These are phyloP conservation scores for Odontomyia ornata DNA, from an alignment of 2,888 invertebrate genomes.

Conservation along the genomic window DNA sequence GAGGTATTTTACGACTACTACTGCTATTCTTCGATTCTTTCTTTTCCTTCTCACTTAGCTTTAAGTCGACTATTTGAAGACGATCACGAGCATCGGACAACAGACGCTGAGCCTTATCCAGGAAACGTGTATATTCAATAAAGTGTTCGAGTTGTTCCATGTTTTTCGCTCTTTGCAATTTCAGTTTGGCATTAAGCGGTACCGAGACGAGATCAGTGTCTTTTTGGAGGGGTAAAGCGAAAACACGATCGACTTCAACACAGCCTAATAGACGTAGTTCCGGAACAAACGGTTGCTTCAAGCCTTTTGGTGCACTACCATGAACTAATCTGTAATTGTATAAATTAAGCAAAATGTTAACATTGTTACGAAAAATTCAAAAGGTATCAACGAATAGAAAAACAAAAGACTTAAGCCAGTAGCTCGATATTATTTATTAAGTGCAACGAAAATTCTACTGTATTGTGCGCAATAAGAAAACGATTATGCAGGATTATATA, in stretches of 20 bases:
- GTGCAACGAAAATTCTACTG: neutral
- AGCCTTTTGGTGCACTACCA: constrained; percentile 85
- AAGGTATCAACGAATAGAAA: neutral
- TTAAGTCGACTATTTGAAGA: constrained; percentile 82
- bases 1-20: constrained; percentile 57
- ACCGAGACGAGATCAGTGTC: constrained; percentile 82
- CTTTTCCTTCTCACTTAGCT: constrained; percentile 73
- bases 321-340: constrained; percentile 73
- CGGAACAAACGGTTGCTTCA: constrained; percentile 85
- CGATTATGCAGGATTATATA: too few relatives aligned
- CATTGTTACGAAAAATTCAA: neutral
- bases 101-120: constrained; percentile 79
- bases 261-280: constrained; percentile 84
- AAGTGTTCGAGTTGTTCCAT: constrained; percentile 80
- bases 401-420: constrained; percentile 20
- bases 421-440: neutral
- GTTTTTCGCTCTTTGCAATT: constrained; percentile 83
- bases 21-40: constrained; percentile 63
- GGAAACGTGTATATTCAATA: constrained; percentile 79
- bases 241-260: constrained; percentile 84
- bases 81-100: constrained; percentile 78
- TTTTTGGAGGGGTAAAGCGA: constrained; percentile 84
- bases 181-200: constrained; percentile 85
- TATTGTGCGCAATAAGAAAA: neutral
- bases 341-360: too few relatives aligned